phyloP scores from a whole-genome alignment of 64 coral and sea anemone genomes.

The Porites australiensis region DNA sequence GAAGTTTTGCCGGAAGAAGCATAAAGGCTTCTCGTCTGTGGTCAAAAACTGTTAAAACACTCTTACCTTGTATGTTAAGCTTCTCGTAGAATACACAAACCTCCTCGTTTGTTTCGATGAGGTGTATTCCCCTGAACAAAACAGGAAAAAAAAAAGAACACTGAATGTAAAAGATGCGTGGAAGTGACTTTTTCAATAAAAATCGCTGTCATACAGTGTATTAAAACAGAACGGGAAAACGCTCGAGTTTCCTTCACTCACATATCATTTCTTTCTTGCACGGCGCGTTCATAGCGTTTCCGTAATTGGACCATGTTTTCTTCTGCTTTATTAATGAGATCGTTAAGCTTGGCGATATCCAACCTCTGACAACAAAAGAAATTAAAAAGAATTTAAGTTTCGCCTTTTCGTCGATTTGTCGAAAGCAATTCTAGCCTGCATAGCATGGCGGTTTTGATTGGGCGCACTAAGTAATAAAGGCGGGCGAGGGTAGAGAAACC shows the following conservation, averaged over 20 bases:
- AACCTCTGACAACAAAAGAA: constrained; percentile 56
- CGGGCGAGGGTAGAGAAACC: too few relatives aligned
- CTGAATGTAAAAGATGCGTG: background rate
- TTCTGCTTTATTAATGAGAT: constrained; percentile 96
- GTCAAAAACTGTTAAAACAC: background rate
- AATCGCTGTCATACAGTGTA: background rate
- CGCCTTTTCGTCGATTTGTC: too few relatives aligned
- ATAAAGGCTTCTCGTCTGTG: background rate
- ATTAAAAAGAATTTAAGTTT: background rate
- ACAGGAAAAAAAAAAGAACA: background rate
- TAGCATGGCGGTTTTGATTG: too few relatives aligned
- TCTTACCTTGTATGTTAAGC: constrained; percentile 97
- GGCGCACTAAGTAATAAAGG: too few relatives aligned
- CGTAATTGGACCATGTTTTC: constrained; percentile 97
- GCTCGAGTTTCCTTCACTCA: constrained; percentile 20
- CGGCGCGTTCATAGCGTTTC: constrained; percentile 93
- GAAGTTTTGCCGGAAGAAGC: too few relatives aligned
- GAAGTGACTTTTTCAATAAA: too few relatives aligned
- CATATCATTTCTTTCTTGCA: constrained; percentile 99
- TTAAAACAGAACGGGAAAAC: background rate
- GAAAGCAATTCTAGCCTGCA: too few relatives aligned
- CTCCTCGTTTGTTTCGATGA: constrained; percentile 99
- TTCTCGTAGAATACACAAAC: constrained; percentile 99
- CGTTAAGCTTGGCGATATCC: constrained; percentile 97
- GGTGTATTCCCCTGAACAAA: constrained; percentile 87